Evolutionary conservation across 1,140 invertebrate genomes (phyloP), one percentile per base, ranked within the genome.

Genomic region (Trypoxylus dichotomus): DNA sequence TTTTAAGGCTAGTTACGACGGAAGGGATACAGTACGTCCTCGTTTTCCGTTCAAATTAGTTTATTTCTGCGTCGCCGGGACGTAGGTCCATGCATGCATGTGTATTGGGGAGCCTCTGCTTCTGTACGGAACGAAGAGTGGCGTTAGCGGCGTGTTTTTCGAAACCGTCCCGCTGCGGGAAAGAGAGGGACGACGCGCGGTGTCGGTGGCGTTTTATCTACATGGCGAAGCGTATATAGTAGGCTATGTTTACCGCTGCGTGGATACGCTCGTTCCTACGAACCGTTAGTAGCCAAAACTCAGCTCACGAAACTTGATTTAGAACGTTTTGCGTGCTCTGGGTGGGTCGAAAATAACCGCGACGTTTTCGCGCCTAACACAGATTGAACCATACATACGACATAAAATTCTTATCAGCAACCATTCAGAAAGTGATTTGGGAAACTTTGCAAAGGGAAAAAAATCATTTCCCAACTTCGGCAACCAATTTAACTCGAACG

Each of bases 281-380:
- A 82, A 78, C 80, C 76, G 80, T 82, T 82, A 82, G 81, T 82
- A 82, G 81, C 81, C 81, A 79, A 82, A 80, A 82, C 79, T 79
- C 81, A 78, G 78, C 79, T 79, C 81, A 74, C 76, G 77, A 80
- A 80, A 79, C 77, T 78, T 81, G 81, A 81, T 81, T 81, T 81
- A 80, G 79, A 74, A 73, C 60, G 76, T 76, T 76, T 80, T 60
- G 71, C 41, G 71, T 76, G 78, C 58, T 15, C 47, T 68, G 60
- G 60, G 60, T 68, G 24, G 60, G 60, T 68, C 60, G 72, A 27
- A 47, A 72, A 74, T 74, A 78, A 78, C 43, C 47, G 24, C 72
- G 37, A 32, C 63, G 11, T 41, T 47, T 37, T 68, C 58, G 19
- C 32, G 24, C 42, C 13, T 21, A 25, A 24, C 13, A 71, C 15